Evolutionary conservation across 2,113 vertebrate species (phyloP), one percentile per base, ranked within the genome.

Genomic region (Mesocricetus auratus): DNA sequence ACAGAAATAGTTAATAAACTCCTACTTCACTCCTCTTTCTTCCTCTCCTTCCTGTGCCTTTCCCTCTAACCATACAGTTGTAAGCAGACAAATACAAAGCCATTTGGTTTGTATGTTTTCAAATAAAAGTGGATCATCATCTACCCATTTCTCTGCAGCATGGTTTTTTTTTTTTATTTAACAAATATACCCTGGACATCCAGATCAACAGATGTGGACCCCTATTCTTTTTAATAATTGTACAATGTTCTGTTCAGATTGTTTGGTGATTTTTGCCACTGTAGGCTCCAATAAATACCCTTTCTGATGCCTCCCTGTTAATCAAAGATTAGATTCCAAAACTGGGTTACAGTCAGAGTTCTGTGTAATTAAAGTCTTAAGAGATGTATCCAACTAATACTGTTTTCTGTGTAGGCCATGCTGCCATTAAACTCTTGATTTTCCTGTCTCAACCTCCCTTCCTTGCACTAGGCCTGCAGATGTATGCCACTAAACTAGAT

Each of bases 321-420:
- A 64, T 36, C 60, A 90, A 53, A 91, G 33, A 36, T 77, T 78
- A 53, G 58, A 71, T 91, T 81, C 73, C 42, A 50, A 33, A 77
- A 42, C 42, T 36, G 0, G 42, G 16, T 79, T 73, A 33, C 29
- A 89, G 78, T 78, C 39, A 93, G 85, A 42, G 47, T 50, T 79
- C 24, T 77, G 3, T 94, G 22, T 19, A 85, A 78, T 86, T 94
- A 86, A 58, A 68, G 66, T 92, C 90, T 71, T 94, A 89, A 73
- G 69, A 91, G 13, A 5, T 82, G 50, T 58, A 90, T 89, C 62
- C 9, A 68, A 42, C 64, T 75, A 17, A 39, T 69, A 33, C 60
- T 58, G 24, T 75, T 75, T 33, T 31, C n/a, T 60, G 3, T 33
- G 19, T 75, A 21, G 69, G 3, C 50, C 68, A 75, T n/a, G 10